phyloP scores from a whole-genome alignment of 2,888 invertebrate genomes.

The Caenorhabditis drosophilae region DNA sequence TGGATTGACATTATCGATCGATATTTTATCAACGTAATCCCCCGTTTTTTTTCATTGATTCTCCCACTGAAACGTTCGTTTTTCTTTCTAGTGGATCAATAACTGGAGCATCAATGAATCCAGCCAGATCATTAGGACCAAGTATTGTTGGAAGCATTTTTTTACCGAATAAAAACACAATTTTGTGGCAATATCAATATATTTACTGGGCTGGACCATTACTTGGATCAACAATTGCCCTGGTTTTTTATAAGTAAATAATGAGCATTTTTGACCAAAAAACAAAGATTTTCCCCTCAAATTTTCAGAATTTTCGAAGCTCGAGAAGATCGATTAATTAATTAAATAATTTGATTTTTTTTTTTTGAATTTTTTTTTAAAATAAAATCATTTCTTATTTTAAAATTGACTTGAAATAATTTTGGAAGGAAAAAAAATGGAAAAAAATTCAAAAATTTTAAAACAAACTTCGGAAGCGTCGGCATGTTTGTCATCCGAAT shows the following conservation, averaged over 20 bases:
- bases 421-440: background rate
- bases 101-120: conserved; percentile 71
- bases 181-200: conserved; percentile 62
- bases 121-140: conserved; percentile 71
- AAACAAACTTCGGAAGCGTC: no score
- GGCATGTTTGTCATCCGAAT: no score
- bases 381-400: background rate
- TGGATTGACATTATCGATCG: conserved; percentile 70
- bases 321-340: conserved; percentile 44
- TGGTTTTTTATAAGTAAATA: conserved; percentile 57
- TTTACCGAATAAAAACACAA: background rate
- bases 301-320: conserved; percentile 52
- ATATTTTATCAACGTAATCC: conserved; percentile 69
- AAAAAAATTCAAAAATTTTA: background rate
- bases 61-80: background rate
- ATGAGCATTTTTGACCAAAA: background rate
- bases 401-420: background rate
- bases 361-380: conserved; percentile 6
- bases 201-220: conserved; percentile 70
- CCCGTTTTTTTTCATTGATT: background rate
- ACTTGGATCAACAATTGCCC: conserved; percentile 66
- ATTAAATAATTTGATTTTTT: conserved; percentile 31
- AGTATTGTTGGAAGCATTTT: conserved; percentile 62
- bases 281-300: background rate
- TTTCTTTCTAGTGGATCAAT: conserved; percentile 60